phyloP scores from a whole-genome alignment of 2,797 vertebrate genomes.

The Dallia pectoralis region DNA sequence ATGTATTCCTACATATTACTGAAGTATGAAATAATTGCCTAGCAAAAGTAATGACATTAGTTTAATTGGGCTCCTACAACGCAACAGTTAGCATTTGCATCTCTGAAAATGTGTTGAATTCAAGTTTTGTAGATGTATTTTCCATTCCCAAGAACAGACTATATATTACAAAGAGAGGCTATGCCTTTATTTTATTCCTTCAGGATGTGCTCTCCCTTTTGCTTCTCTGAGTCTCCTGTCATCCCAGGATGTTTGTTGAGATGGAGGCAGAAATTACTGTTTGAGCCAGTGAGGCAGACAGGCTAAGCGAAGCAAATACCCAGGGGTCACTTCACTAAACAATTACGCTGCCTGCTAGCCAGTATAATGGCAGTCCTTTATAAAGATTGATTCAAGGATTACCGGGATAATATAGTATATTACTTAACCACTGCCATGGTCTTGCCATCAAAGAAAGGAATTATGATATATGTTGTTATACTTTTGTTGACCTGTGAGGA shows the following conservation, averaged over 20 bases:
- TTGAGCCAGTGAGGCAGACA: conserved; percentile 25
- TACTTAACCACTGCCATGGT: conserved; percentile 35
- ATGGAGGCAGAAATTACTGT: conserved; percentile 29
- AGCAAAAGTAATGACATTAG: not conserved
- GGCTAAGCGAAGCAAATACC: conserved; percentile 41
- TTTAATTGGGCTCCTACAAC: not conserved
- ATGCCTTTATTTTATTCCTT: not conserved
- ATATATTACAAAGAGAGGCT: not conserved
- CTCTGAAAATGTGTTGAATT: not conserved
- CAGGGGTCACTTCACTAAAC: conserved; percentile 48
- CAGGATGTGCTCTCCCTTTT: not conserved
- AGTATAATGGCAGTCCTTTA: conserved; percentile 44
- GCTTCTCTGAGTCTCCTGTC: not conserved
- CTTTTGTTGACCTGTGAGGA: not conserved
- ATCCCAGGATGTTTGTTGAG: conserved; percentile 15
- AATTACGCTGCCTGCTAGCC: conserved; percentile 51
- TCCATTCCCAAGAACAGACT: not conserved
- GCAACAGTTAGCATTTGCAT: not conserved
- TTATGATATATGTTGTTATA: not conserved
- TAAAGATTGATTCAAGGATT: conserved; percentile 45
- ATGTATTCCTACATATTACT: conserved; percentile 28
- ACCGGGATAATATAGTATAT: conserved; percentile 36
- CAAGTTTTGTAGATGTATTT: too few relatives aligned
- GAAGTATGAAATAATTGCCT: not conserved
- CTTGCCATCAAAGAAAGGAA: not conserved